These are phyloP conservation scores for Apodemia mormo DNA, from an alignment of 2,888 invertebrate genomes.

Conservation along the genomic window DNA sequence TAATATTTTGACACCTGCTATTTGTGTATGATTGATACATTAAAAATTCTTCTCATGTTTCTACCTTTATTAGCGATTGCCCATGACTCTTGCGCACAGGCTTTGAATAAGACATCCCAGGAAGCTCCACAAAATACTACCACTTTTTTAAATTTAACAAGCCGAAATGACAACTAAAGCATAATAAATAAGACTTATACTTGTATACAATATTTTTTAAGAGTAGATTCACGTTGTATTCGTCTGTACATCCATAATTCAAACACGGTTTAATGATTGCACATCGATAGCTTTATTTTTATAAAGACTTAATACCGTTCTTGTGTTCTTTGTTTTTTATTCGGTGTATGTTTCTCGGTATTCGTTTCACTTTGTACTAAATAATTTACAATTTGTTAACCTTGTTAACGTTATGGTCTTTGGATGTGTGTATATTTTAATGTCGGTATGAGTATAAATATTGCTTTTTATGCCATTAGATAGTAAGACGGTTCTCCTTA, in stretches of 20 bases:
- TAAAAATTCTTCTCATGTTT: slow-evolving; percentile 37
- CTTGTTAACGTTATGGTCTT: too few species aligned
- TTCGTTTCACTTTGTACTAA: not conserved
- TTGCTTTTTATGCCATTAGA: too few species aligned
- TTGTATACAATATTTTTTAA: not conserved
- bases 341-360: not conserved
- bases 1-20: not conserved
- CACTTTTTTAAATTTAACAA: not conserved
- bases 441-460: too few species aligned
- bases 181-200: not conserved
- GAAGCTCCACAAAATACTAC: not conserved
- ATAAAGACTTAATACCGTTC: slow-evolving; percentile 24
- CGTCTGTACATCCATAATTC: slow-evolving; percentile 21
- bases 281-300: slow-evolving; percentile 30
- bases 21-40: not conserved
- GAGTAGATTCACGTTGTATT: slow-evolving; percentile 17
- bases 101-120: slow-evolving; percentile 34
- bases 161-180: not conserved
- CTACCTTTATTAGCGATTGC: slow-evolving; percentile 40
- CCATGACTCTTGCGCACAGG: slow-evolving; percentile 35
- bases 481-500: too few species aligned
- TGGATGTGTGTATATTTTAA: too few species aligned
- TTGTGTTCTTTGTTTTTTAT: slow-evolving; percentile 19
- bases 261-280: slow-evolving; percentile 30
- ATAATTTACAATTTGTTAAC: not conserved